Conservation (phyloP, 2,888 invertebrate species). For the Gastrophysa polygoni region DNA sequence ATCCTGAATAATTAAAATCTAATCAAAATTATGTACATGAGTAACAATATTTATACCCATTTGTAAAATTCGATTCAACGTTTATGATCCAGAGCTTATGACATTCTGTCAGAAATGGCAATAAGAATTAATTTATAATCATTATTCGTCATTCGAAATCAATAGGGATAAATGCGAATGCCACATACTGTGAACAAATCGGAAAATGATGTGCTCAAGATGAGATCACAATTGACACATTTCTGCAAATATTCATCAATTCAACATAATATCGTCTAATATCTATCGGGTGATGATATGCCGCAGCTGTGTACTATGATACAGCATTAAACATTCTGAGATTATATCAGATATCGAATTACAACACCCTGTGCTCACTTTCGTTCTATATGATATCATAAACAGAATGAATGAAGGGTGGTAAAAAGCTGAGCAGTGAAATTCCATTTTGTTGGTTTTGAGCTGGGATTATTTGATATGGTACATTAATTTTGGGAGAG, state of each 20-base stretch:
- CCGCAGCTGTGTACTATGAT: too few species aligned
- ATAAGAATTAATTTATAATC: background rate
- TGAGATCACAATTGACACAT: background rate
- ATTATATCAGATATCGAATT: background rate
- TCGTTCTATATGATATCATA: background rate
- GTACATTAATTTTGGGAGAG: slow-evolving; percentile 51
- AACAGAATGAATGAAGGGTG: background rate
- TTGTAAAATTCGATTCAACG: background rate
- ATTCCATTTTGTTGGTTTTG: slow-evolving; percentile 33
- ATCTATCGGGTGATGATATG: background rate
- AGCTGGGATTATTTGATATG: slow-evolving; percentile 45
- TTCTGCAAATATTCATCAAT: background rate
- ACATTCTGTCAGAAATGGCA: background rate
- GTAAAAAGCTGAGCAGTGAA: slow-evolving; percentile 13
- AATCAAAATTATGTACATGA: slow-evolving; percentile 25
- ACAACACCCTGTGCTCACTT: background rate
- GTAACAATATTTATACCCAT: slow-evolving; percentile 22
- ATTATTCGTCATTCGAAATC: background rate
- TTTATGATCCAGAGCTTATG: background rate
- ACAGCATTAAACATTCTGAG: too few species aligned
- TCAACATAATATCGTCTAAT: too few species aligned
- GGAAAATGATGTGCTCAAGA: too few species aligned
- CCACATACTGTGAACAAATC: background rate
- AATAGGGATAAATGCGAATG: background rate
- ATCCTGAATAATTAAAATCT: slow-evolving; percentile 23